These are phyloP conservation scores for Pararge aegeria DNA, from an alignment of 1,140 invertebrate species.

Conservation along the genomic window DNA sequence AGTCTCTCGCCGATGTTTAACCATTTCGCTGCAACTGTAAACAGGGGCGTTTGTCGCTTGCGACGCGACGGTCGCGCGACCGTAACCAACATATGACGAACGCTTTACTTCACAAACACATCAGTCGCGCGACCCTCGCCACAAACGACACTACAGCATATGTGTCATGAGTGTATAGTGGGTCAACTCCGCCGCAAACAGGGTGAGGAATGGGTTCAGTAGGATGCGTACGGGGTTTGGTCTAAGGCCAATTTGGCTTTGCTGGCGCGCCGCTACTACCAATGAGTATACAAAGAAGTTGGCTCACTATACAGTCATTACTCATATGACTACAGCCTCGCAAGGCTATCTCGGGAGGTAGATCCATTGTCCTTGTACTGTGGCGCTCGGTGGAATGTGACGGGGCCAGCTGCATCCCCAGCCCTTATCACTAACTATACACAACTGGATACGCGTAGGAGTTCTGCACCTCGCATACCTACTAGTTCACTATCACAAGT, in stretches of 20 bases:
- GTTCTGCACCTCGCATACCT: background rate
- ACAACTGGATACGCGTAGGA: conserved; percentile 23
- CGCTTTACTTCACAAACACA: background rate
- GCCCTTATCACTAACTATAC: conserved; percentile 26
- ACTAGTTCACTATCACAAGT: conserved; percentile 17
- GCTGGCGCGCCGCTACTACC: no score
- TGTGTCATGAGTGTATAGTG: no score
- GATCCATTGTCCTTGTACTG: conserved; percentile 31
- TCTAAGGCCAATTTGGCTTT: no score
- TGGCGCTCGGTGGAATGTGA: conserved; percentile 51
- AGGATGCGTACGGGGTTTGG: no score
- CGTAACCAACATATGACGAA: background rate
- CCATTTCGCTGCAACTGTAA: conserved; percentile 29
- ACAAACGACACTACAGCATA: conserved; percentile 9
- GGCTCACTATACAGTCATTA: no score
- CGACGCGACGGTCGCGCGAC: conserved; percentile 4
- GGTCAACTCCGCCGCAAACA: no score
- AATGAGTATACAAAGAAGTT: no score
- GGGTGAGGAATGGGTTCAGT: no score
- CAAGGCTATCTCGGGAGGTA: conserved; percentile 16
- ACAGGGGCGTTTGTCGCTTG: conserved; percentile 12
- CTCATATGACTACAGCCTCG: no score
- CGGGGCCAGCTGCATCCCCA: conserved; percentile 28
- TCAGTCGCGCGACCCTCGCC: background rate
- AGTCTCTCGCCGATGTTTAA: conserved; percentile 31